Evolutionary conservation across 2,113 vertebrate species (phyloP), one percentile per base, ranked within the genome.

Genomic region (Sturnira hondurensis): DNA sequence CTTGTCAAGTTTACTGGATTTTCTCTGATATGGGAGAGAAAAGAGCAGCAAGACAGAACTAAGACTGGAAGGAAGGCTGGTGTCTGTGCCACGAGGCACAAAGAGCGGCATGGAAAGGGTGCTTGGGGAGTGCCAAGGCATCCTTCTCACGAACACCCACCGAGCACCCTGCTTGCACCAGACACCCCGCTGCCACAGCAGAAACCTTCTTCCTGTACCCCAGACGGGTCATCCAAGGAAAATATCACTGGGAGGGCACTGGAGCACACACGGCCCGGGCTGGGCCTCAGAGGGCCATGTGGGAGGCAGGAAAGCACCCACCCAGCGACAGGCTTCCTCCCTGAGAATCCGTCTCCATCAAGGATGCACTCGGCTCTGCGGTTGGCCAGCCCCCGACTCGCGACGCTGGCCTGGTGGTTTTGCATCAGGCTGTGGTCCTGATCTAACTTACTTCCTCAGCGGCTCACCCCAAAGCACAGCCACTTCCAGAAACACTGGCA

Each of bases 391-490:
- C 94, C 95, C 85, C 88, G 96, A 89, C 93, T 97, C 97, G 94
- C 95, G 97, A 43, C 15, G 10, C 90, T 92, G 83, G 92, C 96
- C 84, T 70, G 86, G 92, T 96, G 63, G 96, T 88, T 98, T 97
- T 97, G 92, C 77, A 77, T 96, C 96, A 97, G 92, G 86, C 82
- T 80, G 81, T 96, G 96, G 97, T 96, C 96, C 96, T 97, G 93
- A 98, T 96, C 93, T 98, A 97, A 97, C 93, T 70, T 97, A 97
- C 96, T 98, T 98, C 98, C 97, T 98, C 97, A 98, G 92, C 96
- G 93, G 94, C 94, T 98, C 96, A 89, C 96, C 92, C 93, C 96
- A 97, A 97, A 97, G 96, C 95, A 61, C 94, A 96, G 97, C 93
- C 89, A 91, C 92, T 88, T 97, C 95, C 97, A 96, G 24, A 88